Evolutionary conservation across 1,140 invertebrate genomes (phyloP), one percentile per base, ranked within the genome.

Genomic region (Diorhabda carinulata): DNA sequence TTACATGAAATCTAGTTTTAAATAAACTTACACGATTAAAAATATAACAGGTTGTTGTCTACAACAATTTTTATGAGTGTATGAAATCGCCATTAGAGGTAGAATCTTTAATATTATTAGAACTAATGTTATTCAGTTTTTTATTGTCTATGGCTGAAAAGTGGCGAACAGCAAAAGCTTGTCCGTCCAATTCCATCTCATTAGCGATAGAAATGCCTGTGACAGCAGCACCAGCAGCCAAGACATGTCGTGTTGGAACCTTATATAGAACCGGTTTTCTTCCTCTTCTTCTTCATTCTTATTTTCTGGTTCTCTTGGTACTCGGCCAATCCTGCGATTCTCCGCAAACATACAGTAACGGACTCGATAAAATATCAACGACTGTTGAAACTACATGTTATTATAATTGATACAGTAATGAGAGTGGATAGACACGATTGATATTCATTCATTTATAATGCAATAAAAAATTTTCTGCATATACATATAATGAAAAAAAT

Each of bases 101-200:
- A 58, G 66, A 41, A 61, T 66, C 64, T 76, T 68, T 68, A 73
- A 76, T 74, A 76, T 75, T 73, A 76, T 73, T 72, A 72, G 64
- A 71, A 71, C 62, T 72, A 71, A 76, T 76, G 74, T 68, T 71
- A 72, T 73, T 70, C 74, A 68, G 68, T 70, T 74, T 74, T 72
- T 75, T 76, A 69, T 64, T 69, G 63, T 61, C 63, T 66, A 71
- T 69, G 66, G 62, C 64, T 71, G 72, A 74, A 78, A 77, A 77
- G 75, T 77, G 75, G 75, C 74, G 68, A 78, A 78, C 76, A 71
- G 74, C 74, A 70, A 72, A 76, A 75, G 77, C 76, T 79, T 79
- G 79, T 80, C 79, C 76, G 74, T 80, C 78, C 79, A 78, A 80
- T 80, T 80, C 75, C 78, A 80, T 79, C 79, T 80, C 79, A 80